phyloP scores from a whole-genome alignment of 1,140 invertebrate species.

The Maconellicoccus hirsutus region DNA sequence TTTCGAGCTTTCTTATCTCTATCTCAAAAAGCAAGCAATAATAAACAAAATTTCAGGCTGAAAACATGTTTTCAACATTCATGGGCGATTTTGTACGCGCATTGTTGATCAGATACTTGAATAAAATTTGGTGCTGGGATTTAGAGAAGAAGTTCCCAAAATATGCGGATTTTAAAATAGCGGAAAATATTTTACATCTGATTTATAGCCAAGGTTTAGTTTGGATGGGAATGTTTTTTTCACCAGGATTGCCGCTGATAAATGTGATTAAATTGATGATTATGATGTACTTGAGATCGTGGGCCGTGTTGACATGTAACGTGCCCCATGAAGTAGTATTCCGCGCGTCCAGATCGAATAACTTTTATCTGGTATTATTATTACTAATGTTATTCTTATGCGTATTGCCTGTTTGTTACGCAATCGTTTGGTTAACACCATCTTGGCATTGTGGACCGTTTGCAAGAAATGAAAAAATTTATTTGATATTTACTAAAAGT shows the following conservation, averaged over 20 bases:
- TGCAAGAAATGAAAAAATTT: conserved; percentile 72
- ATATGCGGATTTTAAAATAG: conserved; percentile 96
- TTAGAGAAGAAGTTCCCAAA: conserved; percentile 90
- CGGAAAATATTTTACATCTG: conserved; percentile 91
- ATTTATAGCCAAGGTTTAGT: conserved; percentile 96
- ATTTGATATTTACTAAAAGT: conserved; percentile 70
- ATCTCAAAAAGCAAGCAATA: no score
- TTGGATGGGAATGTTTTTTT: conserved; percentile 92
- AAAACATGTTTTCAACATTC: conserved; percentile 68
- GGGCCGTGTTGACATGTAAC: conserved; percentile 91
- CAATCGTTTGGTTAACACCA: conserved; percentile 83
- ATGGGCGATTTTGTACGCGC: conserved; percentile 84
- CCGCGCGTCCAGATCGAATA: conserved; percentile 66
- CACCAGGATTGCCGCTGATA: conserved; percentile 77
- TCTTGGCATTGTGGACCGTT: conserved; percentile 96
- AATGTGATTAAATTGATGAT: conserved; percentile 86
- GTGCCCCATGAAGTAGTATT: conserved; percentile 85
- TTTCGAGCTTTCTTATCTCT: background rate
- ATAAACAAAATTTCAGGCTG: conserved; percentile 51
- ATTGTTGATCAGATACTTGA: conserved; percentile 82
- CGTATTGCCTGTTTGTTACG: conserved; percentile 86
- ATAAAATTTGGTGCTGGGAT: conserved; percentile 94
- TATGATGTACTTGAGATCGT: conserved; percentile 85
- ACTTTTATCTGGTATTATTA: conserved; percentile 86
- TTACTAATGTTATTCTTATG: conserved; percentile 94